Conservation (phyloP, 2,113 vertebrate species). For the Otis tarda region DNA sequence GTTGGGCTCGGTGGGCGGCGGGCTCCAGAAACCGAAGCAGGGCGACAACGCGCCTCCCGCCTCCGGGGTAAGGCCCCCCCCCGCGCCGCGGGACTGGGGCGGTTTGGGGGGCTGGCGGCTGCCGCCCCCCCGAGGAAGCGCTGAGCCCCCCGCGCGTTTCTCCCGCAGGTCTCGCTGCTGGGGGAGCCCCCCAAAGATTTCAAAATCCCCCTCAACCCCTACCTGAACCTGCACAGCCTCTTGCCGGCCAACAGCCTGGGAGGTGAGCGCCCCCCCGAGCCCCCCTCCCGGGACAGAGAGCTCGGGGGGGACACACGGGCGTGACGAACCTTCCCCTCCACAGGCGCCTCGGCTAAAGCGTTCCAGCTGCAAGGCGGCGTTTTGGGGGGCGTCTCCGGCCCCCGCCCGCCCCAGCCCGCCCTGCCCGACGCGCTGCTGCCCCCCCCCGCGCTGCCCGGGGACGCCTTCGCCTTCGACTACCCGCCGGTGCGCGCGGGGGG, state of each 20-base stretch:
- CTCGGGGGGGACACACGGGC: no score
- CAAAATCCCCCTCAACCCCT: slow-evolving; percentile 78
- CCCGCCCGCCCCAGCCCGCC: slow-evolving; percentile 61
- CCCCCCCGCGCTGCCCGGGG: slow-evolving; percentile 49
- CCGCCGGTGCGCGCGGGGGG: neutral
- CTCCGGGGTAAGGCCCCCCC: slow-evolving; percentile 73
- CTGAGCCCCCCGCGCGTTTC: neutral
- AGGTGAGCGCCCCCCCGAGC: neutral
- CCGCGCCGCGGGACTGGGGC: no score
- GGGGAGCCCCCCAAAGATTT: slow-evolving; percentile 86
- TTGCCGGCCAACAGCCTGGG: slow-evolving; percentile 76
- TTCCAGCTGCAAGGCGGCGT: slow-evolving; percentile 76
- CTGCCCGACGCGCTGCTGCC: slow-evolving; percentile 66
- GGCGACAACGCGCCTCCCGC: slow-evolving; percentile 69
- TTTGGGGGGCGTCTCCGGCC: slow-evolving; percentile 73
- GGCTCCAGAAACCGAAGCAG: slow-evolving; percentile 66
- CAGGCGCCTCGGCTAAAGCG: slow-evolving; percentile 76
- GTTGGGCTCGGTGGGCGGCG: slow-evolving; percentile 75
- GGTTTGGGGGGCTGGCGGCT: neutral
- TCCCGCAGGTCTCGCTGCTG: slow-evolving; percentile 78
- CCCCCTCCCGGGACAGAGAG: no score
- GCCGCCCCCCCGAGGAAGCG: neutral
- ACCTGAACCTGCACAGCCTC: slow-evolving; percentile 77
- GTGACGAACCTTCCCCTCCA: neutral
- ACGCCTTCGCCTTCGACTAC: slow-evolving; percentile 76